Evolutionary conservation across 1,140 invertebrate species (phyloP), one percentile per base, ranked within the genome.

Genomic region (Pseudomyrmex flavicornis): DNA sequence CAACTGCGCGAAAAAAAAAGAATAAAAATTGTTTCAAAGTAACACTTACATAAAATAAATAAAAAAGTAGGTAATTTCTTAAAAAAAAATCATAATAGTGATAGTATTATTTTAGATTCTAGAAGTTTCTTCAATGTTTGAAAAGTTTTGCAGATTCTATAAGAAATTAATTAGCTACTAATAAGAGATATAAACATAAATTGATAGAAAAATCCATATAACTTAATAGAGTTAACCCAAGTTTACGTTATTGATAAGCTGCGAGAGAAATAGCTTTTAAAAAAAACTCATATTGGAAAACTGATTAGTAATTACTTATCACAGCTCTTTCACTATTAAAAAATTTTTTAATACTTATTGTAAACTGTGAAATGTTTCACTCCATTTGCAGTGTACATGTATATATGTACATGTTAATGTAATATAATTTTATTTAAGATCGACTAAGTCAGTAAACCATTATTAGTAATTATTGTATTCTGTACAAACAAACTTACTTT

Each of bases 401-500:
- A 5, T 35, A 35, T 5, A 35, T 22, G 17, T 68, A 12, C 17
- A 4, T 26, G 35, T 15, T 35, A 54, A 52, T 54, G 8, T 35
- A 35, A 35, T 35, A 5, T 54, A n/a, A 61, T 20, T 59, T 59
- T 20, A 22, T 12, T 61, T 5, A 20, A 61, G 0, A 12, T 12
- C 2, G 5, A 12, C 1, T 20, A 20, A 61, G 17, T 61, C n/a
- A 20, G 7, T 61, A 61, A 59, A 59, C 17, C 9, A 35, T 1
- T 44, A 61, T 9, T 52, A 26, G 46, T 44, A 54, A 48, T 35
- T 10, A 12, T 48, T 12, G 13, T 15, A 26, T 13, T 22, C 20
- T 62, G 20, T 13, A 22, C 26, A 75, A 4, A 26, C 2, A 46
- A 61, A 88, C 97, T 97, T 94, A 98, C 97, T 96, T 89, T 97